Conservation (phyloP, 2,888 invertebrate species). For the Willowsia nigromaculata region DNA sequence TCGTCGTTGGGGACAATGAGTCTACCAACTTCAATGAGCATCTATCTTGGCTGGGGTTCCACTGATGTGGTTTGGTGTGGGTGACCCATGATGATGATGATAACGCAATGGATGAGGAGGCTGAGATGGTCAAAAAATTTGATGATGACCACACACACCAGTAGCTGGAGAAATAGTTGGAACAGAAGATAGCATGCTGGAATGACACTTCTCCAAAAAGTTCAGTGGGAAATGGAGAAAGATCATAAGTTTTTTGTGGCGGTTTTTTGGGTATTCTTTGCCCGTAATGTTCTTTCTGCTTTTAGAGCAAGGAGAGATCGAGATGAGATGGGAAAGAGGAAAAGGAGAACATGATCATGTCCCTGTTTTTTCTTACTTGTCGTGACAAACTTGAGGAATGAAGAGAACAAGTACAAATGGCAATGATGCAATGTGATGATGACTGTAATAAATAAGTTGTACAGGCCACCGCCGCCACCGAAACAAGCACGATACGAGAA, state of each 20-base stretch:
- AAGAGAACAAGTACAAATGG: slow-evolving; percentile 64
- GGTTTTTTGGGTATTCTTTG: slow-evolving; percentile 2
- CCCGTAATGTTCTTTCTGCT: background rate
- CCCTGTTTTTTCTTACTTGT: slow-evolving; percentile 35
- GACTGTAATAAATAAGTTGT: slow-evolving; percentile 30
- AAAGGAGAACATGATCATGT: slow-evolving; percentile 21
- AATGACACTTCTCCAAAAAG: slow-evolving; percentile 3
- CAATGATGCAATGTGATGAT: slow-evolving; percentile 61
- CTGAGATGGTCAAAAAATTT: background rate
- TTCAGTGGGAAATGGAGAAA: background rate
- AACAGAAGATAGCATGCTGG: slow-evolving; percentile 22
- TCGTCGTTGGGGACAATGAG: background rate
- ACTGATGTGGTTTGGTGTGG: background rate
- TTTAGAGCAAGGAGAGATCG: background rate
- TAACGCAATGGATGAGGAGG: background rate
- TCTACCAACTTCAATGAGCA: background rate
- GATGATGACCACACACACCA: slow-evolving; percentile 46
- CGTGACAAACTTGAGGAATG: slow-evolving; percentile 72
- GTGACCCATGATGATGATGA: slow-evolving; percentile 9
- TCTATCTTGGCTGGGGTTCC: background rate
- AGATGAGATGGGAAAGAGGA: slow-evolving; percentile 10
- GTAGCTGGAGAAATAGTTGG: background rate
- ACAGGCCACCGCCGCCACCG: background rate
- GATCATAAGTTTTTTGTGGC: background rate
- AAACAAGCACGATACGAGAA: background rate